These are phyloP conservation scores for Hipparchia sbordonii DNA, from an alignment of 2,888 invertebrate species.

Conservation along the genomic window DNA sequence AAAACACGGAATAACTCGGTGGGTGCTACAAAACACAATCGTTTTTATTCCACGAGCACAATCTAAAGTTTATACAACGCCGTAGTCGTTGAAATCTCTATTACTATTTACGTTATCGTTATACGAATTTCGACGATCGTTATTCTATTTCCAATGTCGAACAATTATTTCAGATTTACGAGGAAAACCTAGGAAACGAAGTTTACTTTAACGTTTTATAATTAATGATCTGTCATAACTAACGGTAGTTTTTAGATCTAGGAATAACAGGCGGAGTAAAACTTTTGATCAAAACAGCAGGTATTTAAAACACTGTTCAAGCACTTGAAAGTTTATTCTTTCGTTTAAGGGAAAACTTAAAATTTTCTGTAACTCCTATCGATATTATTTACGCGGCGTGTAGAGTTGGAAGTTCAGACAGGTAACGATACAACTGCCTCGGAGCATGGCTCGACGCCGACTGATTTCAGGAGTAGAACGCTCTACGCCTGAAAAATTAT, in stretches of 20 bases:
- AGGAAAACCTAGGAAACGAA: neutral
- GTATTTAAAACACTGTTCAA: neutral
- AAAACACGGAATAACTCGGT: constrained; percentile 48
- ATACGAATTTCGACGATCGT: constrained; percentile 11
- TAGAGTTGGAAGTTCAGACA: constrained; percentile 36
- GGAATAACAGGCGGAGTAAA: neutral
- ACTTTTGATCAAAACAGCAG: neutral
- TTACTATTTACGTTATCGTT: constrained; percentile 13
- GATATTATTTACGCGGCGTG: constrained; percentile 73
- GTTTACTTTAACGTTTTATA: neutral
- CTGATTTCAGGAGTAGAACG: constrained; percentile 54
- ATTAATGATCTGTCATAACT: neutral
- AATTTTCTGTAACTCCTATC: constrained; percentile 50
- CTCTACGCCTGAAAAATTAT: constrained; percentile 62
- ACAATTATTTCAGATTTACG: neutral
- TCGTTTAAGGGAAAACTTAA: constrained; percentile 27
- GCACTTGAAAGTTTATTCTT: constrained; percentile 21
- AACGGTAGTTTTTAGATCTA: neutral
- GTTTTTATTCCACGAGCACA: constrained; percentile 19
- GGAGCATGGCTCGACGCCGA: constrained; percentile 59
- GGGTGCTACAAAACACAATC: constrained; percentile 53
- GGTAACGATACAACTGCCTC: constrained; percentile 46
- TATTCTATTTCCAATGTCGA: neutral
- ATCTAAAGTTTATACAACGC: constrained; percentile 15
- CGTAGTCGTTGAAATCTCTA: constrained; percentile 15